Conservation (phyloP, 2,888 invertebrate genomes). For the Ichneumoninae sp. region DNA sequence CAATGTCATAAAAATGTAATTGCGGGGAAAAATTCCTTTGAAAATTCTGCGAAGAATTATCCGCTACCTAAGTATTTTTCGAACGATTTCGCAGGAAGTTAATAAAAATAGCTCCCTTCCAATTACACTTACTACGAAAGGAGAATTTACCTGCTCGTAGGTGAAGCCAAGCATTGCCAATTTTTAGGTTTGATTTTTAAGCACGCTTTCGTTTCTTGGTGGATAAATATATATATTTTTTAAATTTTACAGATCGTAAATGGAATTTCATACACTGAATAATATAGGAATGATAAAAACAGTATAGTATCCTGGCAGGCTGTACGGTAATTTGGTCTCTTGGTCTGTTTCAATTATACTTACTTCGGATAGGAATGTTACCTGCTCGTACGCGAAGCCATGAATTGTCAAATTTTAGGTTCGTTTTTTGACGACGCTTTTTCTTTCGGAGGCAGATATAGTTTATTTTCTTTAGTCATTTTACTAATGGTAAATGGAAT, state of each 20-base stretch:
- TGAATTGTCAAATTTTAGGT: neutral
- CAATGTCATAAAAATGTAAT: constrained; percentile 37
- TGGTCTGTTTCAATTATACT: neutral
- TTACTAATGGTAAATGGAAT: constrained; percentile 21
- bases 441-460: neutral
- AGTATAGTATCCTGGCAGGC: constrained; percentile 4
- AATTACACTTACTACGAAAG: neutral
- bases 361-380: neutral
- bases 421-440: neutral
- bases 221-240: neutral
- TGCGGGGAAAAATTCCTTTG: constrained; percentile 7
- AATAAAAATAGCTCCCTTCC: neutral
- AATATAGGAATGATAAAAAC: constrained; percentile 40
- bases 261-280: constrained; percentile 42
- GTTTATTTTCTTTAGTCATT: neutral
- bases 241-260: neutral
- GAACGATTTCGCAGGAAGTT: neutral
- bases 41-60: constrained; percentile 13
- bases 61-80: neutral
- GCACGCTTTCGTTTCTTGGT: too few relatives aligned
- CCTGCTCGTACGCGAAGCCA: neutral
- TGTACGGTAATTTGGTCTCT: neutral
- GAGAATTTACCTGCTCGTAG: neutral
- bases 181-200: neutral
- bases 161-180: neutral